Base-by-base conservation (phyloP, 2,888 invertebrate species). In the Merodon equestris region DNA sequence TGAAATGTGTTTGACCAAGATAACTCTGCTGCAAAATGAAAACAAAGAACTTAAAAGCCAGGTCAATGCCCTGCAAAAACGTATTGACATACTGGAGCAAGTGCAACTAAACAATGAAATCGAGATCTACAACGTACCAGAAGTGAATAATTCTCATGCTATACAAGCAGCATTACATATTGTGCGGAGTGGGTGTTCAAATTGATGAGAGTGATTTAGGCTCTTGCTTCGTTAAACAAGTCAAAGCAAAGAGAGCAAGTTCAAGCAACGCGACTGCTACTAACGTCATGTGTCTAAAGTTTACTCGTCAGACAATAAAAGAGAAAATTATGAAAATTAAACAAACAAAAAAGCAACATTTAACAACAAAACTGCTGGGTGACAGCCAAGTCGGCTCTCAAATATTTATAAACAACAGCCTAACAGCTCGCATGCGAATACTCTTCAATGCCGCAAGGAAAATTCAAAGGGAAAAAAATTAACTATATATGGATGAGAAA, bases 81-180 rank as follows among this genome's bases (percentile, higher is more conserved):
- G 45, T 14, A 15, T 64, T 17, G 9, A 54, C 38, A 5, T 38
- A 12, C 36, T 66, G 38, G 64, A 54, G 53, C 38, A 66, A 17
- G 38, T 48, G 4, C 42, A 56, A 9, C 56, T 66, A 9, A 42
- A 15, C 2, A 58, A 58, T 40, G 14, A 18, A 36, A 66, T 56
- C 14, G 54, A 54, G 38, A 42, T 66, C n/a, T 36, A 38, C 5
- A 67, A 67, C 47, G 68, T 60, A 1, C 60, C 60, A 13, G 34
- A 34, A 17, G 53, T 70, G 10, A 12, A 47, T 5, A 70, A 53
- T 27, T 19, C 36, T 18, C 53, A 12, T 36, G 47, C 68, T 45
- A 0, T 53, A 1, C 47, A 70, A 54, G n/a, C 53, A 3, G 38
- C 68, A 10, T n/a, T 70, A 9, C 38, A 70, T 4, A 15, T 70